Percentiles rank a stretch among this genome's conserved stretches.
phyloP scores from a whole-genome alignment of 2,888 invertebrate genomes.

The Philhelius pedissequus region DNA sequence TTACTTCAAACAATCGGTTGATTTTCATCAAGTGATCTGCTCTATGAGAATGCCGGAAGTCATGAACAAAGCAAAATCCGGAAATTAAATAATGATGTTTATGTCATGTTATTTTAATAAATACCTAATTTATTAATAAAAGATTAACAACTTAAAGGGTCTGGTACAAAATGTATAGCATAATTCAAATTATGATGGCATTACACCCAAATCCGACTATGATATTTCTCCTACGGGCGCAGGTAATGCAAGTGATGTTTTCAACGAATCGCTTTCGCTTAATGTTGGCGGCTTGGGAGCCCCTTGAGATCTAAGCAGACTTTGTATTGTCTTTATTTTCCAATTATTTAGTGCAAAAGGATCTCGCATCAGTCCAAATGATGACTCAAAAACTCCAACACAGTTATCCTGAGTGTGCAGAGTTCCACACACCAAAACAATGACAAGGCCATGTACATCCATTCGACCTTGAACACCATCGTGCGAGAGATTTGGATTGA shows the following conservation, averaged over 20 bases:
- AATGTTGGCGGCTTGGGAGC: constrained; percentile 71
- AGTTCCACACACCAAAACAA: constrained; percentile 83
- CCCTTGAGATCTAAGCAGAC: constrained; percentile 78
- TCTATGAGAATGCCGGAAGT: no score
- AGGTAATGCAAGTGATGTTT: constrained; percentile 72
- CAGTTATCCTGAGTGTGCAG: constrained; percentile 80
- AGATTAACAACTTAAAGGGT: not conserved
- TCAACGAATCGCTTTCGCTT: constrained; percentile 72
- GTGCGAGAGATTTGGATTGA: constrained; percentile 82
- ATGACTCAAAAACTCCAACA: constrained; percentile 84
- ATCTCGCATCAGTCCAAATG: constrained; percentile 83
- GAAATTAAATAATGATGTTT: not conserved
- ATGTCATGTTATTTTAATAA: not conserved
- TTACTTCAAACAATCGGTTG: no score
- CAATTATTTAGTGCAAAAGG: constrained; percentile 83
- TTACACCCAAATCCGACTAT: constrained; percentile 31
- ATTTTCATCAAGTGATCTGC: no score
- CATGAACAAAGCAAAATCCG: not conserved
- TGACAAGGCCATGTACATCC: constrained; percentile 82
- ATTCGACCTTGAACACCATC: constrained; percentile 82
- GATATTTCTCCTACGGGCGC: constrained; percentile 71
- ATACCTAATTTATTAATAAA: not conserved
- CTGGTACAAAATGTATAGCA: not conserved
- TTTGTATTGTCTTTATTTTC: constrained; percentile 83
- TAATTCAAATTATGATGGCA: not conserved